Evolutionary conservation across 2,888 invertebrate species (phyloP), one percentile per base, ranked within the genome.

Genomic region (Gari tellinella): DNA sequence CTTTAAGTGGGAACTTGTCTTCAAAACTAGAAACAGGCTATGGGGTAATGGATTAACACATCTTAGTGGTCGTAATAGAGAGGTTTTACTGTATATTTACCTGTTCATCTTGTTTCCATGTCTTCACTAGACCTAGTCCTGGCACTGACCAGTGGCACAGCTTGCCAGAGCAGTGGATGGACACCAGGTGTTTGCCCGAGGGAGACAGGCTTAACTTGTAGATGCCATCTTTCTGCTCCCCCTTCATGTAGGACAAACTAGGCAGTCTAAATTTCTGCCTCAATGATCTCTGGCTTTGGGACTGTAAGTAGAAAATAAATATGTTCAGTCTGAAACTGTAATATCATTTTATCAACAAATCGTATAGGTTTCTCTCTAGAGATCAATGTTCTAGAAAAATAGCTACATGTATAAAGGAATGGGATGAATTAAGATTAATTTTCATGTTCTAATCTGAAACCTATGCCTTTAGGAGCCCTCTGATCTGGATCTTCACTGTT

Each of bases 61-160:
- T n/a, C n/a, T n/a, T n/a, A n/a, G n/a, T n/a, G n/a, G n/a, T n/a
- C n/a, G n/a, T n/a, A n/a, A n/a, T n/a, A n/a, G n/a, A n/a, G n/a
- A n/a, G n/a, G n/a, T n/a, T n/a, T n/a, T n/a, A n/a, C n/a, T n/a
- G n/a, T n/a, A n/a, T n/a, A n/a, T n/a, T n/a, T n/a, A 89, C 90
- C 88, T 89, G 89, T 5, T 87, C 79, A 8, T 83, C 81, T 26
- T 84, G 85, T 4, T 66, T 58, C 90, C 91, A 92, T 7, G 72
- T 72, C 56, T 82, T 80, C n/a, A 76, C 80, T 12, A 90, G 89
- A 82, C 93, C 93, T 72, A 96, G 92, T 21, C 94, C 93, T 0
- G 96, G 96, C 43, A 95, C 91, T 15, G 94, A 93, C 95, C 96
- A 96, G 31, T 95, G 88, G 0, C 95, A 94, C 49, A 96, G 92